Evolutionary conservation across 2,113 vertebrate genomes (phyloP).

Genomic region (Coregonus clupeaformis): DNA sequence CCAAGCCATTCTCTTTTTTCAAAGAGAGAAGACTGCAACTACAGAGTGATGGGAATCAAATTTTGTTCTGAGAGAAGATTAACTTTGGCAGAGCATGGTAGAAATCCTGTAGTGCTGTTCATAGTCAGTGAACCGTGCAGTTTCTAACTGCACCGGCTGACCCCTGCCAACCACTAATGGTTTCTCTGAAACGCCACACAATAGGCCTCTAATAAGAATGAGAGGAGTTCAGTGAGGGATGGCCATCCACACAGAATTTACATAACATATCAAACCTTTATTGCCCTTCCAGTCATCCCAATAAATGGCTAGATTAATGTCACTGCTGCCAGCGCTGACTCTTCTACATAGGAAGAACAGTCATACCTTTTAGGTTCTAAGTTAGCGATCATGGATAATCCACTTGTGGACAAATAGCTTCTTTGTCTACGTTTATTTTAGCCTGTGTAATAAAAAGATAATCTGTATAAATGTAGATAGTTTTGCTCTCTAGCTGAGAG

Average conservation of each 20-base stretch:
- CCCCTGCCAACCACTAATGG: neutral
- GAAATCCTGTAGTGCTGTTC: slow-evolving; percentile 1
- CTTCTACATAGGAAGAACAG: too few relatives aligned
- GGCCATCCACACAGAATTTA: slow-evolving; percentile 11
- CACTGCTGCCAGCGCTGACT: neutral
- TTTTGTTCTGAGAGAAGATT: slow-evolving; percentile 8
- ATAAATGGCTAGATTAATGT: slow-evolving; percentile 1
- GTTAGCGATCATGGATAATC: neutral
- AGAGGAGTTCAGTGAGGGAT: slow-evolving; percentile 4
- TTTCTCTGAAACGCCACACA: slow-evolving; percentile 3
- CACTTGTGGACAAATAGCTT: neutral
- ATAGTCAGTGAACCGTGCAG: slow-evolving; percentile 7
- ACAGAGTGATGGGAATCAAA: slow-evolving; percentile 7
- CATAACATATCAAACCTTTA: slow-evolving; percentile 12
- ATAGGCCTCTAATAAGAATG: neutral
- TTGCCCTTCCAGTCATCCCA: neutral
- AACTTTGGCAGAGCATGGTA: slow-evolving; percentile 3
- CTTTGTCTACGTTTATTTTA: neutral
- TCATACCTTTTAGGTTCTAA: neutral
- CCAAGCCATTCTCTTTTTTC: neutral
- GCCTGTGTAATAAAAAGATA: neutral
- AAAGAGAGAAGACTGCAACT: neutral
- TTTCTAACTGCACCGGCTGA: slow-evolving; percentile 9
- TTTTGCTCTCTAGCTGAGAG: neutral
- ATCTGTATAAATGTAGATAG: neutral